phyloP scores from a whole-genome alignment of 2,797 vertebrate species.

The Siniperca undulata region DNA sequence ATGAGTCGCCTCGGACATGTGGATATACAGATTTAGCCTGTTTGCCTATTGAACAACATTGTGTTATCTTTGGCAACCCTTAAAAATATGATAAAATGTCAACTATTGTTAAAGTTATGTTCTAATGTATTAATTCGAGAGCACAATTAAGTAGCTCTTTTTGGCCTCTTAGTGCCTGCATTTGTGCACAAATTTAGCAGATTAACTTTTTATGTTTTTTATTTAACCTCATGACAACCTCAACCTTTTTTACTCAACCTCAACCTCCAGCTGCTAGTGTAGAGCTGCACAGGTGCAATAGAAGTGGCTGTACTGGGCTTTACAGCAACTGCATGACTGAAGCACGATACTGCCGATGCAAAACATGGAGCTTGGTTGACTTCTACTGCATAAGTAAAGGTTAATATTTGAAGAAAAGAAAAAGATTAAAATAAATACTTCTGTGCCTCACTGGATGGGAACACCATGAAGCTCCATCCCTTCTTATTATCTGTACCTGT shows the following conservation, averaged over 20 bases:
- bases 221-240: no score
- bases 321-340: neutral
- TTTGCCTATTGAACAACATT: neutral
- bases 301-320: neutral
- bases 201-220: no score
- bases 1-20: neutral
- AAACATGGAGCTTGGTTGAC: neutral
- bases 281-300: neutral
- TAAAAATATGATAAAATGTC: neutral
- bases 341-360: neutral
- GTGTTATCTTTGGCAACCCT: neutral
- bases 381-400: neutral
- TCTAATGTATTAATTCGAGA: neutral
- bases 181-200: neutral
- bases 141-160: neutral
- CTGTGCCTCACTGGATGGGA: neutral
- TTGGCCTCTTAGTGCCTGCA: no score
- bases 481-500: constrained; percentile 15
- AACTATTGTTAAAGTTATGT: no score
- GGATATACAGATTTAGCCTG: neutral
- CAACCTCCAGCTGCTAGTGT: neutral
- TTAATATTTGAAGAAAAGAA: neutral
- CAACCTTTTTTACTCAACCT: no score
- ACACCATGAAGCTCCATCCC: neutral
- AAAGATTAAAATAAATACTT: neutral